Percentiles rank a stretch among this genome's conserved stretches.
phyloP scores from a whole-genome alignment of 2,888 invertebrate genomes.

The Apodemia mormo region DNA sequence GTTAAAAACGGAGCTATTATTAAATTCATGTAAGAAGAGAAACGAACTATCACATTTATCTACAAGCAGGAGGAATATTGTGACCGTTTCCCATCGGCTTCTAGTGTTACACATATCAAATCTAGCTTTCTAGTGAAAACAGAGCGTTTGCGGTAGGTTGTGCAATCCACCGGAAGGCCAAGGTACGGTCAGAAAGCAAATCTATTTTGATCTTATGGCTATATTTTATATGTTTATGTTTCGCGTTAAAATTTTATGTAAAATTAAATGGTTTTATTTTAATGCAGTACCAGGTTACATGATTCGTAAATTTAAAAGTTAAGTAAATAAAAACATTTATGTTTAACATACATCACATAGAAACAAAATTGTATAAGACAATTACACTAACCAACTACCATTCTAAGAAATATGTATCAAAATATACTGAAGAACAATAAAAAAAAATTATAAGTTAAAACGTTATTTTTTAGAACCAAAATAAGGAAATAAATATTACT shows the following conservation, averaged over 20 bases:
- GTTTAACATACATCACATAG: no score
- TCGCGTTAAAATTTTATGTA: background rate
- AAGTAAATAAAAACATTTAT: no score
- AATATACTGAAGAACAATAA: no score
- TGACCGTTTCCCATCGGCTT: constrained; percentile 55
- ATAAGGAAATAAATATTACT: no score
- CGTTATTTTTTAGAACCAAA: no score
- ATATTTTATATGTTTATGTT: background rate
- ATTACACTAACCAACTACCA: no score
- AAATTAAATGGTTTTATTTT: no score
- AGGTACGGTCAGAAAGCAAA: constrained; percentile 36
- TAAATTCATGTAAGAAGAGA: constrained; percentile 13
- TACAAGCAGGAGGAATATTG: constrained; percentile 44
- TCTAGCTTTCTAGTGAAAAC: constrained; percentile 75
- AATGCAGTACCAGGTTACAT: no score
- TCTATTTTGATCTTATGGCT: background rate
- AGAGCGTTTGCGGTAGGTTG: constrained; percentile 65
- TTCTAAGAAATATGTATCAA: no score
- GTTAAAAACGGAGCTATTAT: background rate
- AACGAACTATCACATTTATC: constrained; percentile 28
- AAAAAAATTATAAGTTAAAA: no score
- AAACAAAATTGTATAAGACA: no score
- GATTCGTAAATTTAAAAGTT: no score
- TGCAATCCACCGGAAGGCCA: constrained; percentile 65
- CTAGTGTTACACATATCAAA: constrained; percentile 73